Percentiles rank a stretch among this genome's conserved stretches.
Evolutionary conservation across 2,113 vertebrate species (phyloP).

Genomic region (Brachionichthys hirsutus): DNA sequence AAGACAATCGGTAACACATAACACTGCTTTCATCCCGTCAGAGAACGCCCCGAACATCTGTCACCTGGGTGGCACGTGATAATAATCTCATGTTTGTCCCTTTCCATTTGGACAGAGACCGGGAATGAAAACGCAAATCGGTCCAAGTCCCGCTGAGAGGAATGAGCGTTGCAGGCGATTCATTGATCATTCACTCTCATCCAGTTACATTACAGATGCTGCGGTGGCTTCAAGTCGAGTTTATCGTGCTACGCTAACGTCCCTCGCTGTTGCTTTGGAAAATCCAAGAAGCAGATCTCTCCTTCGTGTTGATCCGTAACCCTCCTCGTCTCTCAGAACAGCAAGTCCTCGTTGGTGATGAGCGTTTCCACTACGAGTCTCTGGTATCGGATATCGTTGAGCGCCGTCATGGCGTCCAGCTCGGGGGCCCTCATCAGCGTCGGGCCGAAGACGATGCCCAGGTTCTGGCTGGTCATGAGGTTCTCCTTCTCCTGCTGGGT

Average conservation of each 20-base stretch:
- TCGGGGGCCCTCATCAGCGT: constrained; percentile 92
- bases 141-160: constrained; percentile 38
- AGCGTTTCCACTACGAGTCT: constrained; percentile 94
- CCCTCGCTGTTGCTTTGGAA: too few relatives aligned
- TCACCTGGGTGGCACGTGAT: not conserved
- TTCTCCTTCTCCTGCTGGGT: constrained; percentile 89
- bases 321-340: constrained; percentile 79
- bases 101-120: not conserved
- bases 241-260: too few relatives aligned
- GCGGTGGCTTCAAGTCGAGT: too few relatives aligned
- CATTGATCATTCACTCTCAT: not conserved
- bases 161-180: constrained; percentile 18
- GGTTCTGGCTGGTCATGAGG: constrained; percentile 93
- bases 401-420: constrained; percentile 88
- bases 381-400: constrained; percentile 95
- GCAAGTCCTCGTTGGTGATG: constrained; percentile 94
- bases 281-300: not conserved
- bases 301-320: too few relatives aligned
- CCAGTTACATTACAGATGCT: too few relatives aligned
- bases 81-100: not conserved
- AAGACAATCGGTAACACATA: constrained; percentile 4
- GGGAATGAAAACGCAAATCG: constrained; percentile 38
- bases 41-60: not conserved
- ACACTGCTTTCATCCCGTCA: constrained; percentile 17
- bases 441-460: constrained; percentile 85